A percentile compares a stretch with the other conserved stretches of the same genome.
Conservation (phyloP, 2,797 vertebrate genomes). For the Coregonus suidteri region DNA sequence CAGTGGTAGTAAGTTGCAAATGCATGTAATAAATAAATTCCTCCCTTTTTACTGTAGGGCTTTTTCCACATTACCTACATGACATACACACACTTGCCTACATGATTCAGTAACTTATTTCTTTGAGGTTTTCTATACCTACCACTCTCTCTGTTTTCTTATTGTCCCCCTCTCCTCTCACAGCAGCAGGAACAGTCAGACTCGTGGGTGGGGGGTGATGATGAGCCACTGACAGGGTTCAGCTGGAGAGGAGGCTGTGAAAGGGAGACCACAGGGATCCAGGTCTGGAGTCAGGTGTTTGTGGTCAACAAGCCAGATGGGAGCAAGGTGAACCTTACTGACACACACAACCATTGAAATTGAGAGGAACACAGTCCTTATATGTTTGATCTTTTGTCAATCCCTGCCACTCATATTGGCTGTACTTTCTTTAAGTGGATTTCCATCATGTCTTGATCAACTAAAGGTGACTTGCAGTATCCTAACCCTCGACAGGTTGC, state of each 20-base stretch:
- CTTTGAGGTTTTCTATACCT: neutral
- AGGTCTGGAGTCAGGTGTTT: slow-evolving; percentile 96
- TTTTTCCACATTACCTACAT: neutral
- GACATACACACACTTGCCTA: too few relatives aligned
- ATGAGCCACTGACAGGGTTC: slow-evolving; percentile 93
- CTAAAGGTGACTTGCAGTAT: neutral
- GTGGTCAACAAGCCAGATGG: slow-evolving; percentile 91
- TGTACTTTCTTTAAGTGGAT: neutral
- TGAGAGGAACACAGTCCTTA: neutral
- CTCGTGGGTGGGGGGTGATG: slow-evolving; percentile 88
- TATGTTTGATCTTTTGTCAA: neutral
- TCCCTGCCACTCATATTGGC: neutral
- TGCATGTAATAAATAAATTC: neutral
- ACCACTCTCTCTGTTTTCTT: neutral
- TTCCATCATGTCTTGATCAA: neutral
- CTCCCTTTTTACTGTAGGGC: neutral
- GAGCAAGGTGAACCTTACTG: slow-evolving; percentile 79
- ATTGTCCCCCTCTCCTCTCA: neutral
- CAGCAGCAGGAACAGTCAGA: slow-evolving; percentile 43
- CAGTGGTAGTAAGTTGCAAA: slow-evolving; percentile 11
- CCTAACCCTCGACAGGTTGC: slow-evolving; percentile 80
- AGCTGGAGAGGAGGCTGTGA: slow-evolving; percentile 97
- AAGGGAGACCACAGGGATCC: slow-evolving; percentile 96
- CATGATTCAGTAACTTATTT: neutral
- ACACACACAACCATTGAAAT: neutral